Evolutionary conservation across 2,113 vertebrate genomes (phyloP).

Genomic region (Lates calcarifer): DNA sequence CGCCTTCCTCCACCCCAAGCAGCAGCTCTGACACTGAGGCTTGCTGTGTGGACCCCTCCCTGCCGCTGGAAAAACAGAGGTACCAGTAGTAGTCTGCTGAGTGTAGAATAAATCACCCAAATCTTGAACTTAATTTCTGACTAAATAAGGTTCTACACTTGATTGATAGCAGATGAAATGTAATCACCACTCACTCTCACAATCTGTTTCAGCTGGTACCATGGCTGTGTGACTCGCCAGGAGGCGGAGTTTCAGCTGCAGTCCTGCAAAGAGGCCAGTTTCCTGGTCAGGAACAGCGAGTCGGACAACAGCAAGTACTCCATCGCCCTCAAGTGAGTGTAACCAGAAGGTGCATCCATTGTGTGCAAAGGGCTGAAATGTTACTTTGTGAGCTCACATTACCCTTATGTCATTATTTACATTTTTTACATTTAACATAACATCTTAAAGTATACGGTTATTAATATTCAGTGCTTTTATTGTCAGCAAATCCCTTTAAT

Average conservation of each 20-base stretch:
- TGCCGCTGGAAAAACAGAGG: constrained; percentile 92
- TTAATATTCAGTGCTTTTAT: not conserved
- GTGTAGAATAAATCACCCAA: not conserved
- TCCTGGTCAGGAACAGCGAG: constrained; percentile 92
- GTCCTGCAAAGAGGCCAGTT: constrained; percentile 89
- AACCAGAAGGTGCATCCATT: constrained; percentile 40
- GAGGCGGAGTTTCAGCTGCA: constrained; percentile 91
- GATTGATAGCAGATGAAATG: constrained; percentile 40
- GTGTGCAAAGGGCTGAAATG: not conserved
- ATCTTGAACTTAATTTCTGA: not conserved
- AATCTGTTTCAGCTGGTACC: constrained; percentile 88
- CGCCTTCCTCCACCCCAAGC: constrained; percentile 46
- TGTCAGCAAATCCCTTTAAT: not conserved
- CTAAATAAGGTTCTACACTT: constrained; percentile 24
- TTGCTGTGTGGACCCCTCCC: constrained; percentile 83
- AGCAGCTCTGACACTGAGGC: constrained; percentile 72
- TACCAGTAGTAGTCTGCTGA: not conserved
- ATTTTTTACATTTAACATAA: not conserved
- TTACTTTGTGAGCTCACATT: not conserved
- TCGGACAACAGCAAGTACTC: constrained; percentile 91
- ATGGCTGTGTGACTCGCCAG: constrained; percentile 88
- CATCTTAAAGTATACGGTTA: not conserved
- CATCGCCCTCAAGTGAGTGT: constrained; percentile 92
- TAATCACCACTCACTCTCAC: not conserved
- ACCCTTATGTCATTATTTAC: not conserved